Conservation (phyloP, 2,888 invertebrate genomes). For the Pomacea canaliculata region DNA sequence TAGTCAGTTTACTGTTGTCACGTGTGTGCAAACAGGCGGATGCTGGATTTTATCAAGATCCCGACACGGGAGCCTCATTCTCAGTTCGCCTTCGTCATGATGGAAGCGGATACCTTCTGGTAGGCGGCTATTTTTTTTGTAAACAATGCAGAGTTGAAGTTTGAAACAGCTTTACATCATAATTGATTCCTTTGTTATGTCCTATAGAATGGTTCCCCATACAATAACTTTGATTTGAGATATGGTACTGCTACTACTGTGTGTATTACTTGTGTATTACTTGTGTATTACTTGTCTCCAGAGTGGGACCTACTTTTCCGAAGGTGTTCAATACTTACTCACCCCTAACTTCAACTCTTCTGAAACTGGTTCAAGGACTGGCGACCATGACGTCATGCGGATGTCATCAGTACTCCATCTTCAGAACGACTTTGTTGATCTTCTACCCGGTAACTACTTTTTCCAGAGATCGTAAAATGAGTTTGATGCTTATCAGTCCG, state of each 20-base stretch:
- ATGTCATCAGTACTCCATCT: constrained; percentile 6
- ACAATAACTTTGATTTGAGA: no score
- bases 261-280: no score
- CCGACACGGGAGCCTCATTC: constrained; percentile 17
- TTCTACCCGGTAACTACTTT: constrained; percentile 9
- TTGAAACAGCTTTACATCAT: no score
- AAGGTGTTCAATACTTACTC: constrained; percentile 8
- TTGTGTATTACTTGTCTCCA: background rate
- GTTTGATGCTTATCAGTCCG: no score
- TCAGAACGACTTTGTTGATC: constrained; percentile 21
- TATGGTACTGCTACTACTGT: no score
- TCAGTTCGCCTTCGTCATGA: constrained; percentile 11
- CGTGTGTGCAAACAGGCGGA: background rate
- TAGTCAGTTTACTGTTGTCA: no score
- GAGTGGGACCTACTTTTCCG: constrained; percentile 21
- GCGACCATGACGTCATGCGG: constrained; percentile 19
- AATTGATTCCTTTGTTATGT: no score
- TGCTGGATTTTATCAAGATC: constrained; percentile 14
- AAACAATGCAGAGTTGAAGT: no score
- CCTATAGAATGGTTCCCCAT: no score
- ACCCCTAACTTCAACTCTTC: background rate
- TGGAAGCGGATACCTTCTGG: constrained; percentile 19
- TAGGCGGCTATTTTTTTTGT: background rate
- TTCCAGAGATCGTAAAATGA: no score
- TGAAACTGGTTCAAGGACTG: background rate